Evolutionary conservation across 2,888 invertebrate genomes (phyloP).

Genomic region (Hydrotaea cyrtoneurina): DNA sequence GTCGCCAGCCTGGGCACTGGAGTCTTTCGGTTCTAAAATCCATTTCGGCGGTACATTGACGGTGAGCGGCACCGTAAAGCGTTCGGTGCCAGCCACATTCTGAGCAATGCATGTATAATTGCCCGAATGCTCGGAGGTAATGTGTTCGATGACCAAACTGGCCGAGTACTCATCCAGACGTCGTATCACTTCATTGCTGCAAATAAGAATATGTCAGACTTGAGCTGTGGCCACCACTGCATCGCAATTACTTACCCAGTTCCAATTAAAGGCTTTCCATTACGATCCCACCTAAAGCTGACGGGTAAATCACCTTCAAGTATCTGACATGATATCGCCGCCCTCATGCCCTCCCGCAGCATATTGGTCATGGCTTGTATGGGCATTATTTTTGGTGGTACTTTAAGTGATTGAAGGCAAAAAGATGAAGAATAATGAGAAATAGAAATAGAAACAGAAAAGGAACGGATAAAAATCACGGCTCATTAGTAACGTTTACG

Average conservation of each 20-base stretch:
- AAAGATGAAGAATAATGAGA: not conserved
- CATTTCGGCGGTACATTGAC: constrained; percentile 95
- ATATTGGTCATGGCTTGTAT: constrained; percentile 91
- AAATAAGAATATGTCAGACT: too few relatives aligned
- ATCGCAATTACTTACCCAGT: constrained; percentile 81
- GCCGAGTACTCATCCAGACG: constrained; percentile 92
- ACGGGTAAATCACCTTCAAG: constrained; percentile 96
- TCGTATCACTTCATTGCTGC: constrained; percentile 82
- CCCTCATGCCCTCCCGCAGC: constrained; percentile 91
- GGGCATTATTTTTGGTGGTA: constrained; percentile 91
- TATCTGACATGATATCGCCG: constrained; percentile 94
- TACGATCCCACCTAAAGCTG: constrained; percentile 94
- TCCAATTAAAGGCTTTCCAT: constrained; percentile 88
- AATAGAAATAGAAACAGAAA: not conserved
- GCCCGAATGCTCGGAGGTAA: constrained; percentile 92
- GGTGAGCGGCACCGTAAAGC: constrained; percentile 89
- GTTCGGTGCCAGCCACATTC: constrained; percentile 91
- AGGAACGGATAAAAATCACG: constrained; percentile 36
- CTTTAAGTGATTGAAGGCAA: constrained; percentile 79
- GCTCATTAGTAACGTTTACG: constrained; percentile 51
- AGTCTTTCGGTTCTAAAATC: constrained; percentile 91
- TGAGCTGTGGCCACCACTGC: not conserved
- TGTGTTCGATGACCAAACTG: constrained; percentile 91
- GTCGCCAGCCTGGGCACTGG: constrained; percentile 91
- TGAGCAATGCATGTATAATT: constrained; percentile 95